phyloP scores from a whole-genome alignment of 2,113 vertebrate genomes.

The Bucco capensis region DNA sequence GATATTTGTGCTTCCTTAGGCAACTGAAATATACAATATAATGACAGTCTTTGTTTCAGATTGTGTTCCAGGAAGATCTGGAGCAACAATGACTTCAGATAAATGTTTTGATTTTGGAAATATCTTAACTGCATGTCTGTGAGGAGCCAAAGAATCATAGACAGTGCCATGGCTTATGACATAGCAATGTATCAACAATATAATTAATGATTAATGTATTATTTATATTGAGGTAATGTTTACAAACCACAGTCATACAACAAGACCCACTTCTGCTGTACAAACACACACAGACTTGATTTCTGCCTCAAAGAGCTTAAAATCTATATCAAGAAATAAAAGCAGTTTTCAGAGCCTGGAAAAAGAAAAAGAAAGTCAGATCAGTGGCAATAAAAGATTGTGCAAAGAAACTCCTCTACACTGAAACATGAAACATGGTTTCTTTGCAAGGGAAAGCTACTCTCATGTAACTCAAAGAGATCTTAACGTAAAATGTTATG shows the following conservation, averaged over 20 bases:
- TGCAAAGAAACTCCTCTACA: not conserved
- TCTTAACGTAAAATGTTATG: not conserved
- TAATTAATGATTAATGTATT: constrained; percentile 37
- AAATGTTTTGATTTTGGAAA: not conserved
- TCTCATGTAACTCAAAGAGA: not conserved
- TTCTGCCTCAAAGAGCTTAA: not conserved
- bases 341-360: not conserved
- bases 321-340: not conserved
- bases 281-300: not conserved
- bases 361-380: not conserved
- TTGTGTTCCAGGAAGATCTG: not conserved
- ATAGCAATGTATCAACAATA: not conserved
- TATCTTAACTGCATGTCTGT: not conserved
- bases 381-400: not conserved
- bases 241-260: not conserved
- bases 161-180: not conserved
- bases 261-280: not conserved
- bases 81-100: not conserved
- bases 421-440: not conserved
- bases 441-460: not conserved
- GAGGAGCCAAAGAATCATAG: not conserved
- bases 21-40: not conserved
- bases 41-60: not conserved
- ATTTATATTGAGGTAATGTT: constrained; percentile 21
- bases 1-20: not conserved